Conservation (phyloP, 1,140 invertebrate species). For the Odontomachus brunneus region DNA sequence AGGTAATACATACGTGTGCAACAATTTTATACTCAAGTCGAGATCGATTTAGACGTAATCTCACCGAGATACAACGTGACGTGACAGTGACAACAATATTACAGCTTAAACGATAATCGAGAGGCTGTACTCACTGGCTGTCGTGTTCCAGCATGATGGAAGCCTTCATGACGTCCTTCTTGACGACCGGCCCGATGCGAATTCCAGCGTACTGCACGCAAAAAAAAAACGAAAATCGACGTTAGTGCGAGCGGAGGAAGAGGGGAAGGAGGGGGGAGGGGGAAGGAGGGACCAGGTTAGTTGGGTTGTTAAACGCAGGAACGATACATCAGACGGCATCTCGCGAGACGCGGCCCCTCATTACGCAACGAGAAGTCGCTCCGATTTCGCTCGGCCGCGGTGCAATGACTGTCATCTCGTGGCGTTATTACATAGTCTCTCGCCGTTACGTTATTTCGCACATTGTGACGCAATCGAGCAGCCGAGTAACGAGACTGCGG, state of each 20-base stretch:
- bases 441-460: conserved; percentile 49
- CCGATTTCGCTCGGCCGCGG: conserved; percentile 40
- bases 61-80: neutral
- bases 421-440: conserved; percentile 48
- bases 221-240: conserved; percentile 78
- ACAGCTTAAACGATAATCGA: neutral
- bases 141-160: conserved; percentile 99
- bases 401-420: conserved; percentile 42
- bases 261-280: neutral
- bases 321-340: conserved; percentile 15
- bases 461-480: conserved; percentile 21
- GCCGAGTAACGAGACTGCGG: conserved; percentile 18
- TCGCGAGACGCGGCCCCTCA: conserved; percentile 3
- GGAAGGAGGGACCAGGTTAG: no score
- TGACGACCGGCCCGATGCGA: conserved; percentile 99
- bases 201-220: conserved; percentile 96
- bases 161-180: conserved; percentile 99
- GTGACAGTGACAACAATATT: neutral
- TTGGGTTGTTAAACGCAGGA: conserved; percentile 20
- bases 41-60: neutral
- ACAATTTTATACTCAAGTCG: neutral
- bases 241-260: conserved; percentile 8
- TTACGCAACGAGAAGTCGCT: conserved; percentile 40
- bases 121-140: conserved; percentile 92
- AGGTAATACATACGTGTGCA: neutral